Conservation (phyloP, 35 echinoderm and acorn worm species). For the Heliocidaris tuberculata region DNA sequence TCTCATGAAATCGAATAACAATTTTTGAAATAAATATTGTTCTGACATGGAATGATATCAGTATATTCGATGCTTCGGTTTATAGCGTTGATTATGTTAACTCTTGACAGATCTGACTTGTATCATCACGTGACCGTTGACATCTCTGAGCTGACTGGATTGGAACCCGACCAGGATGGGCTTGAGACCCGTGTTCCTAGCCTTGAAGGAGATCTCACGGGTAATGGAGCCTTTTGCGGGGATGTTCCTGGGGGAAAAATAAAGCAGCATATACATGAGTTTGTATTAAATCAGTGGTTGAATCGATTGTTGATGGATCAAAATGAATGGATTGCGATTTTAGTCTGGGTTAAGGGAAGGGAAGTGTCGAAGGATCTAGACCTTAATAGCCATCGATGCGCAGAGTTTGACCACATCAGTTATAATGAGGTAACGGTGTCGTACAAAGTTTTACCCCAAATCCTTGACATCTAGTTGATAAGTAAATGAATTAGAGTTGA, state of each 20-base stretch:
- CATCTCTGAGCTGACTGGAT: neutral
- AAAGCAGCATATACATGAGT: neutral
- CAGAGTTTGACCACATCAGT: neutral
- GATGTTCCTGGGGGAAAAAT: neutral
- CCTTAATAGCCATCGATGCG: neutral
- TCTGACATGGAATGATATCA: too few species aligned
- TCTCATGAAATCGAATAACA: too few species aligned
- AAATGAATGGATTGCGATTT: neutral
- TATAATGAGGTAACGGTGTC: neutral
- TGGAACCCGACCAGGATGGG: slow-evolving; percentile 11
- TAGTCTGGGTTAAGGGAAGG: neutral
- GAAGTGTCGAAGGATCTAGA: neutral
- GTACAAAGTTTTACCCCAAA: too few species aligned
- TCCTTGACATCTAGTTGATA: too few species aligned
- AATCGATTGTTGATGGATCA: neutral
- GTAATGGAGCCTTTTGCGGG: neutral
- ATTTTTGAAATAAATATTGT: too few species aligned
- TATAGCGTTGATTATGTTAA: too few species aligned
- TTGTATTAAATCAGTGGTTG: neutral
- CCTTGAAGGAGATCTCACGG: slow-evolving; percentile 1
- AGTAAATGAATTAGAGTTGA: too few species aligned
- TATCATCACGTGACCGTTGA: neutral
- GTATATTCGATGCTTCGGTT: too few species aligned
- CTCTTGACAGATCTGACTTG: neutral
- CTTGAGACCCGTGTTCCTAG: neutral